Evolutionary conservation across 2,113 vertebrate genomes (phyloP).

Genomic region (Otis tarda): DNA sequence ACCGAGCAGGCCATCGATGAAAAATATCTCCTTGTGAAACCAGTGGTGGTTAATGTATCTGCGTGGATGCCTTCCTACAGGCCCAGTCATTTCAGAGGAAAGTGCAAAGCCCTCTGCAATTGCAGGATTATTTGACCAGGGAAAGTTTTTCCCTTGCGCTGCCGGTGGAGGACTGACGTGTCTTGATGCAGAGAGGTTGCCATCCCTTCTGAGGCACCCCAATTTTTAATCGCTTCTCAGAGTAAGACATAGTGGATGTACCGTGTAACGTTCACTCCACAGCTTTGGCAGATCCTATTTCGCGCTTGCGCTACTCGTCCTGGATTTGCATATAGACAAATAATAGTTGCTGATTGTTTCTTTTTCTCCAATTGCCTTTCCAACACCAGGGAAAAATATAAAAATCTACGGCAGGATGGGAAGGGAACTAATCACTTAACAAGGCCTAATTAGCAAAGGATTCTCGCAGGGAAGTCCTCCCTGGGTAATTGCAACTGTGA

Average conservation of each 20-base stretch:
- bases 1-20: neutral
- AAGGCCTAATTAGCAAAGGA: neutral
- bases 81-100: neutral
- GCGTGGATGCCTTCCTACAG: neutral
- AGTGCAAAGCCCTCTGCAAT: neutral
- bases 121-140: neutral
- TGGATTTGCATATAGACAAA: neutral
- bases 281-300: neutral
- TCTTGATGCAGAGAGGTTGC: no score
- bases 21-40: neutral
- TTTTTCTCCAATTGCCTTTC: neutral
- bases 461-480: neutral
- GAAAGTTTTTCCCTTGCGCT: neutral
- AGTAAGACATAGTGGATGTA: rapidly evolving
- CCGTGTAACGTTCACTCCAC: rapidly evolving
- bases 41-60: no score
- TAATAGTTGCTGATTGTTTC: neutral
- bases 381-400: neutral
- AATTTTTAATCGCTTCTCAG: rapidly evolving
- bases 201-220: neutral
- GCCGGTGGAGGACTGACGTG: rapidly evolving
- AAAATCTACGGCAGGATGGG: neutral
- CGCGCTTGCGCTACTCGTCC: neutral
- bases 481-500: neutral
- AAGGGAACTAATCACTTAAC: neutral